Evolutionary conservation across 2,888 invertebrate genomes (phyloP).

Genomic region (Aethes cnicana): DNA sequence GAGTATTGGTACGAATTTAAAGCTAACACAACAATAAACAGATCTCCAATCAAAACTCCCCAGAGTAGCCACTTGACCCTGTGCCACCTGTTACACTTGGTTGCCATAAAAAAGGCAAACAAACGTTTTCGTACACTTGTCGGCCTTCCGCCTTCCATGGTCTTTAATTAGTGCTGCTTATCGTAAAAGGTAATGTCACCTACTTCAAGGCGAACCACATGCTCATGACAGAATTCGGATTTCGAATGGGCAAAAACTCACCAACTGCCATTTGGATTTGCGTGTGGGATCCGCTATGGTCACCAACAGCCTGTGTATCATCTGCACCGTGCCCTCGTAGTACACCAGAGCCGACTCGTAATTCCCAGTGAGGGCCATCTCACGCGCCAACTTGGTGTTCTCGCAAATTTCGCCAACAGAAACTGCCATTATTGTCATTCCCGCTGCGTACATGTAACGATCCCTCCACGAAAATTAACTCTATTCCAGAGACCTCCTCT

Average conservation of each 20-base stretch:
- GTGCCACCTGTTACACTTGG: slow-evolving; percentile 25
- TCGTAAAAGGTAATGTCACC: slow-evolving; percentile 70
- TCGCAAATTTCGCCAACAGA: slow-evolving; percentile 95
- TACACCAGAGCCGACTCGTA: slow-evolving; percentile 97
- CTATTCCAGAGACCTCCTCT: slow-evolving; percentile 39
- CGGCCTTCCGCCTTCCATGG: slow-evolving; percentile 68
- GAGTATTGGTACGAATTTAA: background rate
- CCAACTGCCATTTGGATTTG: slow-evolving; percentile 95
- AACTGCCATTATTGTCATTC: slow-evolving; percentile 92
- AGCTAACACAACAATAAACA: background rate
- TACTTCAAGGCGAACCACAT: slow-evolving; percentile 65
- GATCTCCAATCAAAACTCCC: background rate
- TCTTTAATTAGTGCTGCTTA: slow-evolving; percentile 66
- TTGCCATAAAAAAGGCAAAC: slow-evolving; percentile 43
- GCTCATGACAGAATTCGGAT: slow-evolving; percentile 19
- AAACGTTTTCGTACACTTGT: slow-evolving; percentile 45
- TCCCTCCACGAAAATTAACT: slow-evolving; percentile 57
- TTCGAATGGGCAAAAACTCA: too few relatives aligned
- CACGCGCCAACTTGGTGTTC: slow-evolving; percentile 96
- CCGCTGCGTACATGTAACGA: slow-evolving; percentile 78
- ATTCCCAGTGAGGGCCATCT: slow-evolving; percentile 96
- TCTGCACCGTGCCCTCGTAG: slow-evolving; percentile 95
- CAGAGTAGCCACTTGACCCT: slow-evolving; percentile 1
- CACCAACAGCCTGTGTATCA: slow-evolving; percentile 91
- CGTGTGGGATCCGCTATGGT: slow-evolving; percentile 90